phyloP scores from a whole-genome alignment of 2,113 vertebrate genomes.

The Otocyon megalotis region DNA sequence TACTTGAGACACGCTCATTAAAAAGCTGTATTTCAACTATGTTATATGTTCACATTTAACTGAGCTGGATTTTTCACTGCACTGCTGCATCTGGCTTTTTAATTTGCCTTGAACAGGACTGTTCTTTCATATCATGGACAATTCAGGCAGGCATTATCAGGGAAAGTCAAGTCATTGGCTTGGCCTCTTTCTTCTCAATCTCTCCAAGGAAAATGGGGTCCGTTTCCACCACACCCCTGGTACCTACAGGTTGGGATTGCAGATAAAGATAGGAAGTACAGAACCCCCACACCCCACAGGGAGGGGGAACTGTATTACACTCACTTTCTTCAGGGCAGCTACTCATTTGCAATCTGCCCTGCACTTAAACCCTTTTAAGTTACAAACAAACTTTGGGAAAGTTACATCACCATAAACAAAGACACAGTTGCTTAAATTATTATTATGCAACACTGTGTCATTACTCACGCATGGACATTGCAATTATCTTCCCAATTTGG shows the following conservation, averaged over 20 bases:
- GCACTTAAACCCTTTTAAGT: constrained; percentile 81
- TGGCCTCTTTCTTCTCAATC: not conserved
- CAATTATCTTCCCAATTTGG: constrained; percentile 85
- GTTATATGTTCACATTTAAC: not conserved
- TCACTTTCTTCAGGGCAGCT: constrained; percentile 67
- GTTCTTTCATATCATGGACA: not conserved
- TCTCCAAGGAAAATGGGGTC: not conserved
- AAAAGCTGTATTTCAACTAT: constrained; percentile 28
- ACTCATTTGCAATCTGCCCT: constrained; percentile 80
- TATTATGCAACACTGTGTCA: constrained; percentile 67
- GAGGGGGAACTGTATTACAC: not conserved
- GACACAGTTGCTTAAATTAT: constrained; percentile 85
- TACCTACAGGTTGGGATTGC: not conserved
- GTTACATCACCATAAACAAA: constrained; percentile 86
- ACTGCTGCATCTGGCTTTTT: constrained; percentile 21
- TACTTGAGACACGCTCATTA: not conserved
- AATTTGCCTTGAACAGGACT: not conserved
- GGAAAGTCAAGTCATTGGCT: not conserved
- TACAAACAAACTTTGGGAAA: constrained; percentile 85
- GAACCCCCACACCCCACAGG: not conserved
- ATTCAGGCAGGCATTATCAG: constrained; percentile 18
- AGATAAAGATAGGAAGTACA: not conserved
- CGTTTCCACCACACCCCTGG: not conserved
- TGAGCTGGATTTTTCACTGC: not conserved
- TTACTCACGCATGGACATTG: constrained; percentile 77